These are phyloP conservation scores for Trilocha varians DNA, from an alignment of 2,888 invertebrate genomes.

Conservation along the genomic window DNA sequence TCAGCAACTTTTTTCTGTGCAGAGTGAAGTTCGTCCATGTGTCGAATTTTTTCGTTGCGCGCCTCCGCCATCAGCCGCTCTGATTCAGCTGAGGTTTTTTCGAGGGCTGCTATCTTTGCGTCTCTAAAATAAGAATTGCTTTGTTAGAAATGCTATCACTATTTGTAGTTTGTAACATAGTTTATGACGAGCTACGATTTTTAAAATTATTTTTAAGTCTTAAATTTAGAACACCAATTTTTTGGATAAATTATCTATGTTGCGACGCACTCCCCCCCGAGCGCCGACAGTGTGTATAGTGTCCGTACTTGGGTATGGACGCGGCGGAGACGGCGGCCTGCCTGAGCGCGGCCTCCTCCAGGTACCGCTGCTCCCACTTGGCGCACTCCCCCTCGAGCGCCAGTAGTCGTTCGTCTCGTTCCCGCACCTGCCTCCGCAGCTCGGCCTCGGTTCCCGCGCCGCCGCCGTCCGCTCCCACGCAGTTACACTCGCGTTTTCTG, in stretches of 20 bases:
- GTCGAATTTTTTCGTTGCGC: conserved; percentile 86
- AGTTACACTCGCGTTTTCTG: conserved; percentile 21
- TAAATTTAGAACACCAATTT: no score
- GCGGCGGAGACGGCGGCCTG: conserved; percentile 89
- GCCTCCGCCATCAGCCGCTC: conserved; percentile 90
- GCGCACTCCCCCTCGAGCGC: conserved; percentile 85
- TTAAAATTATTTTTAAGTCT: no score
- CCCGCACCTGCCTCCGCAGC: conserved; percentile 60
- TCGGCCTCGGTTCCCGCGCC: conserved; percentile 59
- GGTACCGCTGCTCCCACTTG: conserved; percentile 89
- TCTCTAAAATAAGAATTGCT: conserved; percentile 76
- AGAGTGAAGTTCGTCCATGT: conserved; percentile 90
- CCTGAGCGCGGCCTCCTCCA: conserved; percentile 85
- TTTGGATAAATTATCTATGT: no score
- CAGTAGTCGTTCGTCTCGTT: conserved; percentile 59
- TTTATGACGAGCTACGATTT: no score
- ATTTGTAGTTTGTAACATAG: no score
- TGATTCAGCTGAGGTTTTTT: conserved; percentile 87
- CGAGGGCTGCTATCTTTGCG: conserved; percentile 87
- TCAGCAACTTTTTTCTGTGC: conserved; percentile 90
- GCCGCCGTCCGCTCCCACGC: conserved; percentile 33
- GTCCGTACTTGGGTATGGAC: conserved; percentile 77
- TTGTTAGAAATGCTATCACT: no score
- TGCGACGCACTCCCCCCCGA: no score
- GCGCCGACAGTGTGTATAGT: no score